Conservation (phyloP, 2,113 vertebrate genomes). For the Cromileptes altivelis region DNA sequence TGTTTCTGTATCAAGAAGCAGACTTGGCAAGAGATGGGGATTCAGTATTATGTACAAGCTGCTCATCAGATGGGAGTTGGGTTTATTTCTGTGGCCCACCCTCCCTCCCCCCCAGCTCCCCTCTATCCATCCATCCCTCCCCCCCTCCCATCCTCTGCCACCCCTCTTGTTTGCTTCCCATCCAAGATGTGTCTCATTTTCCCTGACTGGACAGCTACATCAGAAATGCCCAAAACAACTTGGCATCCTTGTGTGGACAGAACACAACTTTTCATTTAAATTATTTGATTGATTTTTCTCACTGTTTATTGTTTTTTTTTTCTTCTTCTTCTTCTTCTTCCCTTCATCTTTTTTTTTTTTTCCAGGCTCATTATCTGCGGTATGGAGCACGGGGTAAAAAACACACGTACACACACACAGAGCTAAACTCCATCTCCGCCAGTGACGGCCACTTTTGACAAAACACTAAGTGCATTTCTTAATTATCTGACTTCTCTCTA, state of each 20-base stretch:
- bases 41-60: constrained; percentile 87
- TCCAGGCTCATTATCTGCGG: constrained; percentile 76
- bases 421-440: constrained; percentile 64
- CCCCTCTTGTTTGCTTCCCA: constrained; percentile 74
- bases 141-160: constrained; percentile 58
- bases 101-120: constrained; percentile 23
- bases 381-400: constrained; percentile 8
- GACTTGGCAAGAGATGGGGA: constrained; percentile 79
- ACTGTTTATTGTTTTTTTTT: constrained; percentile 49
- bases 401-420: background rate
- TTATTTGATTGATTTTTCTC: constrained; percentile 73
- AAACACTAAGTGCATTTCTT: constrained; percentile 84
- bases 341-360: constrained; percentile 19
- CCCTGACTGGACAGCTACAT: constrained; percentile 76
- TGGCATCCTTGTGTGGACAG: constrained; percentile 69
- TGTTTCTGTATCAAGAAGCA: constrained; percentile 80
- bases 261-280: constrained; percentile 80
- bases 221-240: constrained; percentile 73
- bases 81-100: constrained; percentile 80
- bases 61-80: constrained; percentile 88
- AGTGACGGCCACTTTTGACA: constrained; percentile 83
- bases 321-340: constrained; percentile 18
- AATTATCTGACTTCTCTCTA: constrained; percentile 84
- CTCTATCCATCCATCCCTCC: constrained; percentile 43
- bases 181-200: constrained; percentile 80